Evolutionary conservation across 1,140 invertebrate genomes (phyloP).

Genomic region (Panagrolaimus sp.): DNA sequence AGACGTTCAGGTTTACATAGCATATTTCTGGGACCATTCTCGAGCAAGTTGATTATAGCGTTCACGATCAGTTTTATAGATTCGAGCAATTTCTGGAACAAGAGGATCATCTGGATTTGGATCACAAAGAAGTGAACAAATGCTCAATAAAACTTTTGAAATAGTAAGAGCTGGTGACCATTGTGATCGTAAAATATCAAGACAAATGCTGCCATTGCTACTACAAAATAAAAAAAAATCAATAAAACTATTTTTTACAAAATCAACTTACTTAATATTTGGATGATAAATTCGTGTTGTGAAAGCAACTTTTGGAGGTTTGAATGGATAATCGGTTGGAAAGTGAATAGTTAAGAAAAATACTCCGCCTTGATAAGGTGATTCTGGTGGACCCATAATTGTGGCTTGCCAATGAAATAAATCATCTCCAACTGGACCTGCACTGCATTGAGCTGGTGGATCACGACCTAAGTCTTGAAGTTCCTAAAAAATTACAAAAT

Average conservation of each 20-base stretch:
- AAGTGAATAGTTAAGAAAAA: conserved; percentile 99
- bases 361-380: conserved; percentile 76
- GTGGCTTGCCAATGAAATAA: conserved; percentile 96
- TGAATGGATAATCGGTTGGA: conserved; percentile 98
- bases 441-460: conserved; percentile 95
- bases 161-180: conserved; percentile 98
- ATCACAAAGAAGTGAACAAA: conserved; percentile 93
- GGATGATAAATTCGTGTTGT: conserved; percentile 98
- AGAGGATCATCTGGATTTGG: conserved; percentile 95
- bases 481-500: conserved; percentile 66
- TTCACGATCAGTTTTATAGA: conserved; percentile 93
- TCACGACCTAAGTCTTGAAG: conserved; percentile 95
- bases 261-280: conserved; percentile 78
- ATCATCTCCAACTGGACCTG: conserved; percentile 92
- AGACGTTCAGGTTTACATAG: conserved; percentile 67
- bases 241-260: neutral
- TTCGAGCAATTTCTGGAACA: conserved; percentile 94
- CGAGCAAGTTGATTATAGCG: conserved; percentile 85
- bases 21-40: conserved; percentile 96
- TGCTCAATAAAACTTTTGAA: conserved; percentile 96
- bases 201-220: conserved; percentile 97
- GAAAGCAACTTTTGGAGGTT: conserved; percentile 97
- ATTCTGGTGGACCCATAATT: conserved; percentile 91
- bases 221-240: conserved; percentile 32
- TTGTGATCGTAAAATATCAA: conserved; percentile 95